These are phyloP conservation scores for Mormyrus hasselquistii DNA, from an alignment of 2,797 vertebrate species.

Conservation along the genomic window DNA sequence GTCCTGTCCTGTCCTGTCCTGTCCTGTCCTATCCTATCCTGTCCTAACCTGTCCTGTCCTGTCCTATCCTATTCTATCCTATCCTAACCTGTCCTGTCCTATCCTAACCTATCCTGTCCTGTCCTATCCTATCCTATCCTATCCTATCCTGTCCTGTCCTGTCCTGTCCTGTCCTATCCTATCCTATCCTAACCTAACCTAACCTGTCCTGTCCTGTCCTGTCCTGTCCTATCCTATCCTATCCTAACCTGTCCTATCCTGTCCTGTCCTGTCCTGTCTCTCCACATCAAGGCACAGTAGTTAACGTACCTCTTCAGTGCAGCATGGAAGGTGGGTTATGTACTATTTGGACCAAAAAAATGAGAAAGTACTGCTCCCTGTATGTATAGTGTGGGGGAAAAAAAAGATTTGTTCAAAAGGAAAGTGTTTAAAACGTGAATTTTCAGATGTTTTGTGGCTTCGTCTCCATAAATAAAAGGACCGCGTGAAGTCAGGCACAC, in stretches of 20 bases:
- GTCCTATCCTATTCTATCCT: too few relatives aligned
- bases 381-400: neutral
- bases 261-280: neutral
- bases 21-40: too few relatives aligned
- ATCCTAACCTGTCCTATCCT: neutral
- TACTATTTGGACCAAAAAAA: neutral
- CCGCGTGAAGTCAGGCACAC: neutral
- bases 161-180: neutral
- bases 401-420: neutral
- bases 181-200: neutral
- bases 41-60: too few relatives aligned
- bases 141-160: neutral
- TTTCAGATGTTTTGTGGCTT: neutral
- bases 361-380: neutral
- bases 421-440: neutral
- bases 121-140: neutral
- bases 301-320: neutral
- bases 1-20: too few relatives aligned
- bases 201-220: neutral
- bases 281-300: neutral
- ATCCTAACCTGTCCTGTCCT: too few relatives aligned
- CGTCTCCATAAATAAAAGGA: neutral
- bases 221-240: neutral
- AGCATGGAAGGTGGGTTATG: neutral
- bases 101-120: neutral